These are phyloP conservation scores for Theonella swinhoei DNA, from an alignment of 37 sponge, comb jelly and placozoan genomes.

Conservation along the genomic window DNA sequence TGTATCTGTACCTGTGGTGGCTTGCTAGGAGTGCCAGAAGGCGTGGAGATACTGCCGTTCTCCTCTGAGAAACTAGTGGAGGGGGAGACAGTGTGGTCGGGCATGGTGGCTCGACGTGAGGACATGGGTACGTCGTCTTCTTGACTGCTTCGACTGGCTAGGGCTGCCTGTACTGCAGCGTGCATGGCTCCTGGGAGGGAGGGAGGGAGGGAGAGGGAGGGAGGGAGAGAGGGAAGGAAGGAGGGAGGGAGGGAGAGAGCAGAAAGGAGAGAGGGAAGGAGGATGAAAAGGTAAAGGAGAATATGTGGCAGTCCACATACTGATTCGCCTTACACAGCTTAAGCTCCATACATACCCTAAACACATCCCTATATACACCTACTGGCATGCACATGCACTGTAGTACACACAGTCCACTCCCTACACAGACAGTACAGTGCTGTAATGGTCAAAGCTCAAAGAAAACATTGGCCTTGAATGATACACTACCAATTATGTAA, in stretches of 20 bases:
- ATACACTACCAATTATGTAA: too few relatives aligned
- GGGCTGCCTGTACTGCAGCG: slow-evolving; percentile 49
- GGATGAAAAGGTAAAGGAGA: too few relatives aligned
- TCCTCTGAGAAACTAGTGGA: slow-evolving; percentile 32
- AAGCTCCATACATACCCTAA: too few relatives aligned
- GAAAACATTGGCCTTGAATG: too few relatives aligned
- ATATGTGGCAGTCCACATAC: too few relatives aligned
- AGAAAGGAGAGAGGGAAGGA: slow-evolving; percentile 19
- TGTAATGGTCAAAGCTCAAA: too few relatives aligned
- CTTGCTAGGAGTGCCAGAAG: neutral
- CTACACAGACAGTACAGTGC: too few relatives aligned
- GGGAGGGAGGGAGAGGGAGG: neutral
- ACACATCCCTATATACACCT: too few relatives aligned
- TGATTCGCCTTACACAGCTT: too few relatives aligned
- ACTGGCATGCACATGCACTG: too few relatives aligned
- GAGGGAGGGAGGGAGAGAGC: neutral
- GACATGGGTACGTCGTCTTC: slow-evolving; percentile 18
- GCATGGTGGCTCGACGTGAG: neutral
- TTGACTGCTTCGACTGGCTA: slow-evolving; percentile 1
- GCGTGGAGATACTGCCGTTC: slow-evolving; percentile 1
- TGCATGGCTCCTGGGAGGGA: slow-evolving; percentile 20
- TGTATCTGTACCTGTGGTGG: neutral
- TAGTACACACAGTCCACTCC: too few relatives aligned
- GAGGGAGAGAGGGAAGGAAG: neutral
- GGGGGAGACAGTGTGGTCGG: slow-evolving; percentile 19